Percentiles rank a stretch among this genome's conserved stretches.
Conservation (phyloP, 1,140 invertebrate species). For the Listronotus bonariensis region DNA sequence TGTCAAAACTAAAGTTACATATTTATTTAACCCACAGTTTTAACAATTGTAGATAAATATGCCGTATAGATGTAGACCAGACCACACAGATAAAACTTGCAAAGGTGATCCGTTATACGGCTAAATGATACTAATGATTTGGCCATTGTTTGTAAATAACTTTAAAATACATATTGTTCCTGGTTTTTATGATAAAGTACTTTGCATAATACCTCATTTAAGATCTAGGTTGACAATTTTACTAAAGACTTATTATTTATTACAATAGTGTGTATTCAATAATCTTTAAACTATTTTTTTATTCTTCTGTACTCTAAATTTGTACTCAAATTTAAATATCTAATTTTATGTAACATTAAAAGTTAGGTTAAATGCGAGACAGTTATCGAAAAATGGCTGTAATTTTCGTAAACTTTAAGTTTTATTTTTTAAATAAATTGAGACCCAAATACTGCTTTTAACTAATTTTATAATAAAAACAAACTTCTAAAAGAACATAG, state of each 20-base stretch:
- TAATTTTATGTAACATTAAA: too few species aligned
- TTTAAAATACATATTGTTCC: conserved; percentile 16
- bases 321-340: too few species aligned
- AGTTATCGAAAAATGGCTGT: too few species aligned
- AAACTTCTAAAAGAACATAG: too few species aligned
- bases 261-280: too few species aligned
- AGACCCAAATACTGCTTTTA: too few species aligned
- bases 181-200: conserved; percentile 9
- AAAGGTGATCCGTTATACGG: conserved; percentile 17
- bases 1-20: not conserved
- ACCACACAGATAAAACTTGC: conserved; percentile 1
- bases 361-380: too few species aligned
- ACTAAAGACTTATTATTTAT: conserved; percentile 6
- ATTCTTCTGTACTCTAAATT: too few species aligned
- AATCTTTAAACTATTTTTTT: too few species aligned
- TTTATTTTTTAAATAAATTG: too few species aligned
- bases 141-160: conserved; percentile 30
- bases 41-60: not conserved
- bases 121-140: conserved; percentile 17
- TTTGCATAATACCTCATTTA: not conserved
- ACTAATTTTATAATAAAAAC: too few species aligned
- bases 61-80: conserved; percentile 5
- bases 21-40: conserved; percentile 8
- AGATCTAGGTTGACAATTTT: conserved; percentile 12
- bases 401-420: too few species aligned